phyloP scores from a whole-genome alignment of 2,888 invertebrate genomes.

The Tetrapedia diversipes region DNA sequence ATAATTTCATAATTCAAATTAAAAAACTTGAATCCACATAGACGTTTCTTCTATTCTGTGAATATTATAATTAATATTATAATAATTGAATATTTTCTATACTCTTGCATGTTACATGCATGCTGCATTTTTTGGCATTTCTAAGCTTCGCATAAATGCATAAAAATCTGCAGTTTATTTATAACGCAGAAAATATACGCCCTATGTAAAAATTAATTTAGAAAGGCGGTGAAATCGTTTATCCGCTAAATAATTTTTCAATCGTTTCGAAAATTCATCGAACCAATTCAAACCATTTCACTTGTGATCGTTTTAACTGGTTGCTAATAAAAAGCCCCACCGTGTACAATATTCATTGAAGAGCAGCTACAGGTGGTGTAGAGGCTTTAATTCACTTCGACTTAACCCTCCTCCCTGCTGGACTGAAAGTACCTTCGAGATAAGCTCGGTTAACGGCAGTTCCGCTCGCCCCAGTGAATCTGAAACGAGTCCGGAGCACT shows the following conservation, averaged over 20 bases:
- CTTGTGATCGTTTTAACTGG: constrained; percentile 13
- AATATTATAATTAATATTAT: no score
- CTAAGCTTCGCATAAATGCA: no score
- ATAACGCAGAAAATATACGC: no score
- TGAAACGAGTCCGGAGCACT: constrained; percentile 58
- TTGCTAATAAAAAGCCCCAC: background rate
- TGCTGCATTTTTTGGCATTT: no score
- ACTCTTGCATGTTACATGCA: no score
- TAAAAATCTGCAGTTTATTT: no score
- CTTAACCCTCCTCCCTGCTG: constrained; percentile 41
- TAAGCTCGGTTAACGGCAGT: constrained; percentile 66
- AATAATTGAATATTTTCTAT: no score
- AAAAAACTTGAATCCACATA: no score
- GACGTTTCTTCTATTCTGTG: no score
- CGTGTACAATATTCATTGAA: constrained; percentile 3
- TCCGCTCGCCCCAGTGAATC: constrained; percentile 67
- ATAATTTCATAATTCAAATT: no score
- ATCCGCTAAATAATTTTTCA: background rate
- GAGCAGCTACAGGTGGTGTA: constrained; percentile 73
- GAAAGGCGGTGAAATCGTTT: no score
- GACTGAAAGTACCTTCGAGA: constrained; percentile 50
- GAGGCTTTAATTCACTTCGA: constrained; percentile 71
- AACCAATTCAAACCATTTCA: background rate
- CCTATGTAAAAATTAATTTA: no score
- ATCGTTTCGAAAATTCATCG: background rate